Evolutionary conservation across 1,140 invertebrate species (phyloP), one percentile per base, ranked within the genome.

Genomic region (Solenopsis fugax): DNA sequence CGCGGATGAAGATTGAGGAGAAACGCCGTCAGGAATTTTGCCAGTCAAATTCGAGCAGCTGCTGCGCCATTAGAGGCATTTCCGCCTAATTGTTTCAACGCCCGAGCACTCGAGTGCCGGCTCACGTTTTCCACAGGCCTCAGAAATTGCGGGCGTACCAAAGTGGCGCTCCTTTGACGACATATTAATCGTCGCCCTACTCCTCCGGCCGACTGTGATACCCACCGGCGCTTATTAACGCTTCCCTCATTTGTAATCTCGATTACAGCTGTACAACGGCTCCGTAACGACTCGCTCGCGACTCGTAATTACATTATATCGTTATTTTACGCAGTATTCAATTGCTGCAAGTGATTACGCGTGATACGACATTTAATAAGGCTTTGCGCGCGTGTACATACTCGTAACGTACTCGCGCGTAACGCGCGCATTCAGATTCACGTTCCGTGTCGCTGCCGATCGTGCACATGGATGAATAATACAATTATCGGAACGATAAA

Each of bases 31-130:
- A 58, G 89, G 77, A 88, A 90, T 91, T 86, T 90, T 88, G 71
- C 71, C 50, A 84, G 72, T 75, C 87, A 71, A 91, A 90, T 90
- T 90, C 82, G 76, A 88, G 54, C 76, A 90, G 82, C 76, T 88
- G 82, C 48, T 72, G 76, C 85, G 87, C 88, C 89, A 92, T 92
- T 91, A 92, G 90, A 86, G 82, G 87, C 85, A 81, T 91, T 91
- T 87, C 87, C 72, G 52, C 71, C 81, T 90, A 92, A 92, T 92
- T 92, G 91, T 90, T 91, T 87, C 77, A 87, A 37, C 86, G 72
- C 69, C 56, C 88, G 60, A 78, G 76, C 48, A 78, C 75, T 87
- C 41, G 69, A 72, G 67, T 54, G 48, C 41, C 75, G 56, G 58
- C 34, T 64, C 75, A 50, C 88, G 80, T 87, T 85, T 89, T 90